These are phyloP conservation scores for Periphyllus acericola DNA, from an alignment of 2,888 invertebrate genomes.

Conservation along the genomic window DNA sequence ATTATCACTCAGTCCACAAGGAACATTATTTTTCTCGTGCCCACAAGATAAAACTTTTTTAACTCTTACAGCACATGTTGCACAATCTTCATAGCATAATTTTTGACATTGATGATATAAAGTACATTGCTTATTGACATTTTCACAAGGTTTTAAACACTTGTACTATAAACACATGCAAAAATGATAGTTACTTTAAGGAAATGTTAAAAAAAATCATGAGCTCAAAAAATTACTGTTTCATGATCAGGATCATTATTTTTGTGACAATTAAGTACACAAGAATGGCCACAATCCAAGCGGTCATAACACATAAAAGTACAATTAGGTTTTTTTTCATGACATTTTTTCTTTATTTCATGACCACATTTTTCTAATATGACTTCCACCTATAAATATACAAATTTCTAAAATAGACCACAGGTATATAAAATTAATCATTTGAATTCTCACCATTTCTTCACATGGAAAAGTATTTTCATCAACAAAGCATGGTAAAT, in stretches of 20 bases:
- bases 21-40: conserved; percentile 67
- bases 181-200: not conserved
- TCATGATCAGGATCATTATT: conserved; percentile 73
- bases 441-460: conserved; percentile 64
- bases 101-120: conserved; percentile 70
- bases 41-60: conserved; percentile 70
- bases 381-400: conserved; percentile 50
- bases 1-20: conserved; percentile 69
- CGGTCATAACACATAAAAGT: conserved; percentile 70
- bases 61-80: conserved; percentile 69
- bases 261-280: conserved; percentile 72
- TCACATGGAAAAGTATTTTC: conserved; percentile 64
- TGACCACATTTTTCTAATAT: conserved; percentile 67
- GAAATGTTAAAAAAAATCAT: not conserved
- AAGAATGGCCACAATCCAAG: conserved; percentile 75
- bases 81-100: conserved; percentile 71
- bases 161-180: conserved; percentile 66
- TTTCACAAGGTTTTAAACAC: conserved; percentile 70
- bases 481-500: conserved; percentile 62
- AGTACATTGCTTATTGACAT: conserved; percentile 69
- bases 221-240: conserved; percentile 66
- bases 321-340: conserved; percentile 67
- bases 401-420: not conserved
- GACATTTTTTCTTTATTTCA: conserved; percentile 69
- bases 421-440: not conserved